phyloP scores from a whole-genome alignment of 2,888 invertebrate genomes.

The Tricholauxania praeusta region DNA sequence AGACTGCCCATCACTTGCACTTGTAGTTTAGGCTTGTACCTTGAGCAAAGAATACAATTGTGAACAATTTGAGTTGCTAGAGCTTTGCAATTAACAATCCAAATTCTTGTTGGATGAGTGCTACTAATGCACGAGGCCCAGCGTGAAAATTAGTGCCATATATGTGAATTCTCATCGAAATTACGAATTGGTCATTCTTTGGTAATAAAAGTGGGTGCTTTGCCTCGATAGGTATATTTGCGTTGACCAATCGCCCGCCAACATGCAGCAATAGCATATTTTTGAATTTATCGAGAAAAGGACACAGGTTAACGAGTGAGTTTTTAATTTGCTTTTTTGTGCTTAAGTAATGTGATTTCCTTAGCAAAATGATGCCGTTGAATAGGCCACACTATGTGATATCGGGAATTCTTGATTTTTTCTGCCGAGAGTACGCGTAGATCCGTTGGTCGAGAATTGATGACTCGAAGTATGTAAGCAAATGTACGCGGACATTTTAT shows the following conservation, averaged over 20 bases:
- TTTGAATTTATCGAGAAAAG: neutral
- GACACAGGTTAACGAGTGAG: neutral
- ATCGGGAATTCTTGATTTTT: neutral
- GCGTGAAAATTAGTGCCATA: conserved; percentile 27
- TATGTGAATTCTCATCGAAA: conserved; percentile 25
- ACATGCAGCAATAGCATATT: conserved; percentile 21
- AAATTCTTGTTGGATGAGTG: conserved; percentile 12
- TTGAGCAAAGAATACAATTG: neutral
- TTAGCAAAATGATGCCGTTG: neutral
- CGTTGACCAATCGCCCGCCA: conserved; percentile 28
- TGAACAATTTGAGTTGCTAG: neutral
- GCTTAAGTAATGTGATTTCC: neutral
- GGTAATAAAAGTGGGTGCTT: conserved; percentile 36
- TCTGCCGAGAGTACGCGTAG: too few relatives aligned
- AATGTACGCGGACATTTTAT: too few relatives aligned
- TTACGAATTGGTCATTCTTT: conserved; percentile 24
- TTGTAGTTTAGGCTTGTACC: neutral
- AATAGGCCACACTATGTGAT: neutral
- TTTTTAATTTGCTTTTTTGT: neutral
- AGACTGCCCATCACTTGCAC: neutral
- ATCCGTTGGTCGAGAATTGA: too few relatives aligned
- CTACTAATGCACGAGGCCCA: conserved; percentile 16
- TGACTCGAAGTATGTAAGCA: too few relatives aligned
- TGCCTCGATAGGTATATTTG: neutral
- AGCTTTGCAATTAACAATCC: neutral